phyloP scores from a whole-genome alignment of 2,113 vertebrate species.

The Cryptotis parvus region DNA sequence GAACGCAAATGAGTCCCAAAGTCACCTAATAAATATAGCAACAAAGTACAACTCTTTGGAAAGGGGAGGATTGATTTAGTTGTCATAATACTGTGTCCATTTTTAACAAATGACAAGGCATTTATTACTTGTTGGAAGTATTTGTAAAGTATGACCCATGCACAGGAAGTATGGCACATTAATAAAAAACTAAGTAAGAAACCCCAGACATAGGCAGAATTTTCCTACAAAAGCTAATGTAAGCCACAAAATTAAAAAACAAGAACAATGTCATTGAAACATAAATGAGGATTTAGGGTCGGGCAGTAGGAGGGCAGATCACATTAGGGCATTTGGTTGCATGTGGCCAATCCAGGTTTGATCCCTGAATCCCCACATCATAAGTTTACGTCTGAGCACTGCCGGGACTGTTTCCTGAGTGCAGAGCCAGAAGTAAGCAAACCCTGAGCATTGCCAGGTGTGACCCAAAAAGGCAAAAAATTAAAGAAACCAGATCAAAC shows the following conservation, averaged over 20 bases:
- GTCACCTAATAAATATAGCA: background rate
- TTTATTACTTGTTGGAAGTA: no score
- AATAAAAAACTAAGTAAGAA: background rate
- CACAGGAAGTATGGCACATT: background rate
- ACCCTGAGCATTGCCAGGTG: no score
- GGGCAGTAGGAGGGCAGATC: no score
- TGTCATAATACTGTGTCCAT: background rate
- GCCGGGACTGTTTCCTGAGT: no score
- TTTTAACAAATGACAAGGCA: background rate
- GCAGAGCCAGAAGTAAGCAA: no score
- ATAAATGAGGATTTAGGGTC: no score
- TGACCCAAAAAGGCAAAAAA: no score
- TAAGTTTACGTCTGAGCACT: no score
- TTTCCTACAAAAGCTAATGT: background rate
- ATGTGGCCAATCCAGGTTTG: no score
- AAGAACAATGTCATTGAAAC: background rate
- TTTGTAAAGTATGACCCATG: background rate
- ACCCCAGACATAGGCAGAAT: background rate
- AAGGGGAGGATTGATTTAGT: background rate
- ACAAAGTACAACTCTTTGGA: background rate
- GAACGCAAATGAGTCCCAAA: background rate
- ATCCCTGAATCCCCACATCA: no score
- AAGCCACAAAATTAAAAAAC: background rate
- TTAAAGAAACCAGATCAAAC: background rate
- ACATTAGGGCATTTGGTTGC: no score